phyloP scores from a whole-genome alignment of 2,888 invertebrate species.

The Zygothrica quintamaculata region DNA sequence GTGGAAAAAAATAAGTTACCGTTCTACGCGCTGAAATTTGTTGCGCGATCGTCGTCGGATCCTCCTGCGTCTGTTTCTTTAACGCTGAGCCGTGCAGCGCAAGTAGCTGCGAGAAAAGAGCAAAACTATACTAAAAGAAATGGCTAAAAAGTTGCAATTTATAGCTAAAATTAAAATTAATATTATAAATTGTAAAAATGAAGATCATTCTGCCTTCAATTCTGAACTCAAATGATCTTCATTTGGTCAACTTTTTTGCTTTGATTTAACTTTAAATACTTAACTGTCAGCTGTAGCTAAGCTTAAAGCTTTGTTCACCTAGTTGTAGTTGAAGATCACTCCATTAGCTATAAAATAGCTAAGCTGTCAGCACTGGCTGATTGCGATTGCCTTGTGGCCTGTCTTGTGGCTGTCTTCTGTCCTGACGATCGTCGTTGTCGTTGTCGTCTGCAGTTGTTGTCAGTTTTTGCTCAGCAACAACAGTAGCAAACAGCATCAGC shows the following conservation, averaged over 20 bases:
- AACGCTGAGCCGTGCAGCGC: conserved; percentile 29
- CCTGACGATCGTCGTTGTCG: conserved; percentile 40
- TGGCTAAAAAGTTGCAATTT: too few species aligned
- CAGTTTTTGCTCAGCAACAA: conserved; percentile 57
- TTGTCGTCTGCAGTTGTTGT: conserved; percentile 57
- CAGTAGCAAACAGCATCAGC: conserved; percentile 35
- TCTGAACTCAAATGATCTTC: too few species aligned
- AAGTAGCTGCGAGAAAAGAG: background rate
- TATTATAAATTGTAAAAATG: too few species aligned
- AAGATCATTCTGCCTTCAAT: too few species aligned
- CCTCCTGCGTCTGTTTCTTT: conserved; percentile 30
- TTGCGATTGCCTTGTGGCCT: conserved; percentile 44
- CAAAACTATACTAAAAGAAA: background rate
- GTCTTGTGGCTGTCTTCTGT: conserved; percentile 41
- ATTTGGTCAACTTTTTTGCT: too few species aligned
- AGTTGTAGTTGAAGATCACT: too few species aligned
- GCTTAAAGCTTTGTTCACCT: too few species aligned
- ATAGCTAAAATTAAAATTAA: too few species aligned
- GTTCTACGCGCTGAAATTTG: conserved; percentile 81
- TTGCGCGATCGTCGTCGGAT: conserved; percentile 68
- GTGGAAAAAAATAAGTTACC: conserved; percentile 82
- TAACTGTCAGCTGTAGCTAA: too few species aligned
- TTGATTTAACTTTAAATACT: too few species aligned
- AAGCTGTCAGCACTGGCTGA: conserved; percentile 11
- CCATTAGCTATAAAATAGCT: too few species aligned